These are phyloP conservation scores for Lasioglossum pauxillum DNA, from an alignment of 2,888 invertebrate genomes.

Conservation along the genomic window DNA sequence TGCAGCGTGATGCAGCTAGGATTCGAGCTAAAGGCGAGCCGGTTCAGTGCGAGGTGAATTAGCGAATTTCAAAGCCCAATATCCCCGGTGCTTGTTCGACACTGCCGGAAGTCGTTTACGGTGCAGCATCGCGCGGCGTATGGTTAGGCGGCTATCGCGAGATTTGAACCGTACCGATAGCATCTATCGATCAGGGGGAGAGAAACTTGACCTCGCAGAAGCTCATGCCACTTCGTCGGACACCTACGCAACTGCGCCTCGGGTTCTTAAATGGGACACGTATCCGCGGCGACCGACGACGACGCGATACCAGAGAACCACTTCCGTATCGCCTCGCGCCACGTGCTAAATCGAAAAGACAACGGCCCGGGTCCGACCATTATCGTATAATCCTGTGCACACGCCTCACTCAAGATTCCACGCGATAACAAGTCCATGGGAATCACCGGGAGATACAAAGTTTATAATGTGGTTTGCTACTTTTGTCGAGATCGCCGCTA, in stretches of 20 bases:
- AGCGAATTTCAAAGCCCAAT: slow-evolving; percentile 49
- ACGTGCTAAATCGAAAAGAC: slow-evolving; percentile 61
- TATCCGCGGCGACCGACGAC: slow-evolving; percentile 44
- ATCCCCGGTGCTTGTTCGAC: slow-evolving; percentile 51
- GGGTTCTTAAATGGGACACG: slow-evolving; percentile 60
- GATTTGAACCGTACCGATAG: slow-evolving; percentile 61
- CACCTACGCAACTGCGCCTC: slow-evolving; percentile 72
- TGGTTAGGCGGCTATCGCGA: slow-evolving; percentile 23
- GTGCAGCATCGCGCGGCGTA: slow-evolving; percentile 8
- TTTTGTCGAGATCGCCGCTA: neutral
- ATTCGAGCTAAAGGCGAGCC: slow-evolving; percentile 19
- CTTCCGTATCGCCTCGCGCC: slow-evolving; percentile 63
- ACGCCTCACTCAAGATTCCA: slow-evolving; percentile 39
- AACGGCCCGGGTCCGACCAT: slow-evolving; percentile 52
- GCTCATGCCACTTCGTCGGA: slow-evolving; percentile 65
- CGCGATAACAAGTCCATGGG: slow-evolving; percentile 17
- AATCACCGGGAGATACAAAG: slow-evolving; percentile 1
- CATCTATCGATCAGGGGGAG: slow-evolving; percentile 66
- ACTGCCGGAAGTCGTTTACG: slow-evolving; percentile 69
- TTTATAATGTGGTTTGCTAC: slow-evolving; percentile 5
- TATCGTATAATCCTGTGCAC: slow-evolving; percentile 48
- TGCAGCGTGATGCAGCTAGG: slow-evolving; percentile 39
- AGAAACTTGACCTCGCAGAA: slow-evolving; percentile 66
- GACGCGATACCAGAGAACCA: slow-evolving; percentile 49
- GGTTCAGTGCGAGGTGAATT: slow-evolving; percentile 45